Base-by-base conservation (phyloP, 2,113 vertebrate species). In the Salvator merianae region DNA sequence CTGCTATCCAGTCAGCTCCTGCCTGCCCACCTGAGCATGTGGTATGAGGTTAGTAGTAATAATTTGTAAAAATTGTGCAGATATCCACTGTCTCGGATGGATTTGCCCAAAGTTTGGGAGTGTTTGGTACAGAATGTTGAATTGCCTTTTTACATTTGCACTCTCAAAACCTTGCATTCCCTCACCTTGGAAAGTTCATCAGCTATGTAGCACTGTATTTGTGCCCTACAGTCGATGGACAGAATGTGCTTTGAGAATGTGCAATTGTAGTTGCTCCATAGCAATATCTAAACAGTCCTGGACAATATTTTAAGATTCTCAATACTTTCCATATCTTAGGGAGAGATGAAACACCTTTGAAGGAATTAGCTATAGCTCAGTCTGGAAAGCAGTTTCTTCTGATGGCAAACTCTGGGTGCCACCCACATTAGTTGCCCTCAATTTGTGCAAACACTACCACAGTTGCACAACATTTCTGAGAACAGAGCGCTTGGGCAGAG, bases 371-470 rank as follows among this genome's bases (percentile, higher is more conserved):
- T 9, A 47, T 9, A 47, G 43, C 43, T 47, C 43, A 47, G 43
- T 9, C 43, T 47, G 43, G 43, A 47, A 47, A 47, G 6, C 43
- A 47, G 43, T 2, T 47, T 47, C 43, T 47, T 47, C 43, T 47
- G 43, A 47, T 47, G 43, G 43, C 43, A 47, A 47, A 47, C 43
- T 47, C 43, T 47, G 43, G 43, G 43, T 9, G 10, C 6, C 43
- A 47, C 10, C 43, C 43, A 47, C 43, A 47, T 47, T 47, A 47
- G 43, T 47, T 47, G 43, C 43, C 43, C 10, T 77, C 88, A 80
- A 82, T 77, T 88, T 84, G 84, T 88, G 75, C 81, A 91, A 91
- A 89, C 0, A 0, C 84, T 92, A 47, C 84, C 43, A 47, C n/a
- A 9, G 5, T 47, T 47, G 43, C 5, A 47, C 6, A 47, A 47